Base-by-base conservation (phyloP, 2,888 invertebrate species). In the Embidobia sp. region DNA sequence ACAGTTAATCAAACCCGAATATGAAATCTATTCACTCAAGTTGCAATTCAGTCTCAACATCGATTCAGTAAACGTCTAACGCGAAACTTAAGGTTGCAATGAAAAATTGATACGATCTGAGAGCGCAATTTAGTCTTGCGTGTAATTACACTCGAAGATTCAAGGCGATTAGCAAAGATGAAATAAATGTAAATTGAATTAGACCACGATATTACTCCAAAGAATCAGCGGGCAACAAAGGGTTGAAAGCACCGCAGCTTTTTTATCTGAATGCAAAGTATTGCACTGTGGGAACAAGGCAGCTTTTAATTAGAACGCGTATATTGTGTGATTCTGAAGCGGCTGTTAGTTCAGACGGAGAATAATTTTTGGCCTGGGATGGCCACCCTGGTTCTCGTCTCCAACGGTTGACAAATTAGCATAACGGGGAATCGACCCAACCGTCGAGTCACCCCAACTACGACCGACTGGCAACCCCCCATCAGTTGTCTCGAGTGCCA, bases 351-450 rank as follows among this genome's bases (percentile, higher is more conserved):
- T 67, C 69, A 77, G 69, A 49, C 59, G 73, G 75, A 66, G 82
- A 84, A 84, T 86, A 84, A 85, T 84, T 85, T 84, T 85, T 82
- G 78, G 76, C 64, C 69, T 74, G 70, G 79, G 79, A 79, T 80
- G 82, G 78, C 82, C 79, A 83, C 83, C 83, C 82, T 77, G 79
- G 79, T 66, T 73, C 67, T 66, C 51, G 64, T 79, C 79, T 69
- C 77, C 81, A 85, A 87, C 88, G 86, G 89, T 88, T 88, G 87
- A 87, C 86, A 85, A 87, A 88, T 89, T 89, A 89, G 86, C 89
- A 89, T 89, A 88, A 89, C 86, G 85, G 85, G 86, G 87, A 85
- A 85, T 85, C 86, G 87, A 86, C 83, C 85, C 85, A 84, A 87
- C 86, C 84, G 76, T 82, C 83, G 81, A 86, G 84, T 85, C 84